Evolutionary conservation across 1,140 invertebrate species (phyloP).

Genomic region (Teleopsis dalmanni): DNA sequence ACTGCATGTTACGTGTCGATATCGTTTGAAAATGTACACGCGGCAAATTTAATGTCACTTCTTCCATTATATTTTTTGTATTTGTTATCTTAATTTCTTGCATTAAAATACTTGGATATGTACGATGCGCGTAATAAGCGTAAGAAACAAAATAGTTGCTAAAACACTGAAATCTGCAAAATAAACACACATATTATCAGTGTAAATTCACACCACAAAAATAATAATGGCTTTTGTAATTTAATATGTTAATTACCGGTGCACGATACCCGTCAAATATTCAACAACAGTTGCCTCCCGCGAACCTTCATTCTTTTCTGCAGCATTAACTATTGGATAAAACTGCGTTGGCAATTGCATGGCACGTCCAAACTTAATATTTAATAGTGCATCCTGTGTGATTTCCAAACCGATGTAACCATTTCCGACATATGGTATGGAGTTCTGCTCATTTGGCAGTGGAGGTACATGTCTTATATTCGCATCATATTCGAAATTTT

Average conservation of each 20-base stretch:
- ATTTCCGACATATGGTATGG: slow-evolving; percentile 73
- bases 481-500: slow-evolving; percentile 58
- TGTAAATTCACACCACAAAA: not conserved
- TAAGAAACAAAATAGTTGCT: slow-evolving; percentile 60
- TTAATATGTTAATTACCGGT: slow-evolving; percentile 28
- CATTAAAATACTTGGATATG: slow-evolving; percentile 65
- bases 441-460: slow-evolving; percentile 50
- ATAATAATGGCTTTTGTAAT: not conserved
- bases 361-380: slow-evolving; percentile 62
- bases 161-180: slow-evolving; percentile 55
- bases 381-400: slow-evolving; percentile 56
- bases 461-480: slow-evolving; percentile 54
- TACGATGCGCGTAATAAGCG: slow-evolving; percentile 71
- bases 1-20: slow-evolving; percentile 19
- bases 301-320: slow-evolving; percentile 44
- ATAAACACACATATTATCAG: not conserved
- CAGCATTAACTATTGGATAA: slow-evolving; percentile 62
- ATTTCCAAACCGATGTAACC: slow-evolving; percentile 63
- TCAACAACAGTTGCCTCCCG: slow-evolving; percentile 57
- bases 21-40: slow-evolving; percentile 31
- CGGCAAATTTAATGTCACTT: slow-evolving; percentile 47
- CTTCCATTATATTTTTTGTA: slow-evolving; percentile 53
- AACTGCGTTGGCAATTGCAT: slow-evolving; percentile 64
- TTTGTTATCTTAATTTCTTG: slow-evolving; percentile 75
- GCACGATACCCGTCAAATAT: slow-evolving; percentile 60